Evolutionary conservation across 2,888 invertebrate species (phyloP).

Genomic region (Drosophila rubida): DNA sequence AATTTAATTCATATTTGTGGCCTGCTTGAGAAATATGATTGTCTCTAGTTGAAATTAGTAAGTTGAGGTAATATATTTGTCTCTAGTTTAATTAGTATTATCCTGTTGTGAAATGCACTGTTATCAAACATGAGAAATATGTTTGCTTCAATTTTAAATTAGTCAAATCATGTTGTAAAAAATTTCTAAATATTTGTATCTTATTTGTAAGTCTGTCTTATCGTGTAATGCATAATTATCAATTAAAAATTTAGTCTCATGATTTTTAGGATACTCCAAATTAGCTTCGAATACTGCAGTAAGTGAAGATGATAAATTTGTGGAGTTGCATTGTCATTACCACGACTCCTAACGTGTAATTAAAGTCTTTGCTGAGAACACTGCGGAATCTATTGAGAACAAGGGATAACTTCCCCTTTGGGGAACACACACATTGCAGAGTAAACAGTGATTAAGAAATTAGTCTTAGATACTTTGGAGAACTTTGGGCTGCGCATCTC

Average conservation of each 20-base stretch:
- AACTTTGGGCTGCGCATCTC: constrained; percentile 3
- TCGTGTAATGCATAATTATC: neutral
- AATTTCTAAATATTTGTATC: neutral
- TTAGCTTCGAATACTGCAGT: neutral
- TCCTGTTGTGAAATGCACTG: too few relatives aligned
- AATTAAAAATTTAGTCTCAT: neutral
- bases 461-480: constrained; percentile 30
- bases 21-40: too few relatives aligned
- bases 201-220: neutral
- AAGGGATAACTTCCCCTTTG: constrained; percentile 5
- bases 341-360: neutral
- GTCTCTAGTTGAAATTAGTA: too few relatives aligned
- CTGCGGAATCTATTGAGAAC: neutral
- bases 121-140: too few relatives aligned
- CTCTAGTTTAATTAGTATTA: too few relatives aligned
- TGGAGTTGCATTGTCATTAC: neutral
- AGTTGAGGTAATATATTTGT: too few relatives aligned
- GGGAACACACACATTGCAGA: constrained; percentile 43
- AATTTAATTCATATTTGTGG: too few relatives aligned
- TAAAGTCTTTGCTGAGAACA: constrained; percentile 2
- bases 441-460: constrained; percentile 53
- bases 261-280: too few relatives aligned
- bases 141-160: too few relatives aligned
- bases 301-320: neutral
- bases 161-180: too few relatives aligned